Evolutionary conservation across 2,797 vertebrate genomes (phyloP).

Genomic region (Lepus townsendii): DNA sequence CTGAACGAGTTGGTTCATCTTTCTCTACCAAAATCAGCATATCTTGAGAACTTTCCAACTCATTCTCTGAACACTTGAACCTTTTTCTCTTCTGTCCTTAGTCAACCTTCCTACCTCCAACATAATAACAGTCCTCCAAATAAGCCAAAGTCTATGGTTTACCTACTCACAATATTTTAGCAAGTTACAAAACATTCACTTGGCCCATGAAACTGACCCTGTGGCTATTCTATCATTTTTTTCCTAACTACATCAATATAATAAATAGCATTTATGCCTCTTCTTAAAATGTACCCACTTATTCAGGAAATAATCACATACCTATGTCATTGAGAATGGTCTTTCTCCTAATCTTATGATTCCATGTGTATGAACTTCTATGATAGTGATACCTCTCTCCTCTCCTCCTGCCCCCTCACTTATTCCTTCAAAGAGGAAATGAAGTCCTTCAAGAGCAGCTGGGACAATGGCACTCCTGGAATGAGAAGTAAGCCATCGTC

Average conservation of each 20-base stretch:
- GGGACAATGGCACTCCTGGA: background rate
- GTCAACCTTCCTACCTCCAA: background rate
- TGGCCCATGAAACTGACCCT: background rate
- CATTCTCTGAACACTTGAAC: background rate
- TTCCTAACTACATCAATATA: background rate
- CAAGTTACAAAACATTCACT: constrained; percentile 44
- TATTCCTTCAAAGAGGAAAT: background rate
- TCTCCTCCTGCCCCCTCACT: background rate
- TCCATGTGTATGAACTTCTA: background rate
- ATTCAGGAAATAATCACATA: background rate
- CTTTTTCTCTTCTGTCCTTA: background rate
- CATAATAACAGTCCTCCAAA: background rate
- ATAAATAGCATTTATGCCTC: background rate
- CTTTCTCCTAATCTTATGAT: constrained; percentile 8
- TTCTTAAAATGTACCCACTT: background rate
- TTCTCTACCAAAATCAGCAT: background rate
- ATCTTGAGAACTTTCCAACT: background rate
- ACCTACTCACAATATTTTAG: background rate
- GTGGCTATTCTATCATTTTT: background rate
- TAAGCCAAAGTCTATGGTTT: background rate
- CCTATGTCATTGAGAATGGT: background rate
- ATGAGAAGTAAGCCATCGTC: background rate
- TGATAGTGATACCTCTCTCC: background rate
- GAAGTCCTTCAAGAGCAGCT: background rate
- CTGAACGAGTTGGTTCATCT: background rate